These are phyloP conservation scores for Poecilia wingei DNA, from an alignment of 2,797 vertebrate species.

Conservation along the genomic window DNA sequence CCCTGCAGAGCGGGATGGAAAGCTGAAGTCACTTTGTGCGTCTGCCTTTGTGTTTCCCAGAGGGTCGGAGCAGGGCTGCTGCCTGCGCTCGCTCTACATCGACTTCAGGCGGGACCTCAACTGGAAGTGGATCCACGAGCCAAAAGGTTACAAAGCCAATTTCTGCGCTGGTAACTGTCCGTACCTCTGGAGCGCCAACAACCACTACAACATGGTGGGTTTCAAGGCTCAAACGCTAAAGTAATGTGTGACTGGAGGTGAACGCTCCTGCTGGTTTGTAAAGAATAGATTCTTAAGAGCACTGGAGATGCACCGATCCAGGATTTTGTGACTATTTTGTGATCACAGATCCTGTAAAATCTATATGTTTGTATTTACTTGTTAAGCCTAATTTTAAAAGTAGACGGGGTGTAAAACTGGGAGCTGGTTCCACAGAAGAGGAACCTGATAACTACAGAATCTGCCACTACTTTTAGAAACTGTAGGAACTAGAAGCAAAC, in stretches of 20 bases:
- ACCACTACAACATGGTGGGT: conserved; percentile 87
- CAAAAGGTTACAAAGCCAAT: conserved; percentile 87
- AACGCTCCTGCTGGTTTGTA: not conserved
- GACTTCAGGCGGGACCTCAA: conserved; percentile 87
- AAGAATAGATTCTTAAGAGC: not conserved
- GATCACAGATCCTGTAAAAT: not conserved
- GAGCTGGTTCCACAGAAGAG: not conserved
- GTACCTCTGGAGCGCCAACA: conserved; percentile 87
- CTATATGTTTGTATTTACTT: not conserved
- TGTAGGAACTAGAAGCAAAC: not conserved
- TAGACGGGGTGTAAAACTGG: not conserved
- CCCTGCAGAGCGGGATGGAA: conserved; percentile 25
- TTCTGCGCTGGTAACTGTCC: conserved; percentile 87
- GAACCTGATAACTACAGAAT: not conserved
- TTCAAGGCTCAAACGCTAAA: not conserved
- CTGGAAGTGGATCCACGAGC: conserved; percentile 89
- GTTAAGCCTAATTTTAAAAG: not conserved
- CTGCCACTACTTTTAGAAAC: not conserved
- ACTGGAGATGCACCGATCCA: no score
- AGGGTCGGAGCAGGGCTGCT: conserved; percentile 81
- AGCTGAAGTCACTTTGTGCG: conserved; percentile 38
- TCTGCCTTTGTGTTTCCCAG: conserved; percentile 59
- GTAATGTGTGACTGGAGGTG: not conserved
- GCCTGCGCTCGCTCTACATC: conserved; percentile 86
- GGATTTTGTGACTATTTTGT: not conserved